Evolutionary conservation across 2,113 vertebrate genomes (phyloP).

Genomic region (Tylochromis polylepis): DNA sequence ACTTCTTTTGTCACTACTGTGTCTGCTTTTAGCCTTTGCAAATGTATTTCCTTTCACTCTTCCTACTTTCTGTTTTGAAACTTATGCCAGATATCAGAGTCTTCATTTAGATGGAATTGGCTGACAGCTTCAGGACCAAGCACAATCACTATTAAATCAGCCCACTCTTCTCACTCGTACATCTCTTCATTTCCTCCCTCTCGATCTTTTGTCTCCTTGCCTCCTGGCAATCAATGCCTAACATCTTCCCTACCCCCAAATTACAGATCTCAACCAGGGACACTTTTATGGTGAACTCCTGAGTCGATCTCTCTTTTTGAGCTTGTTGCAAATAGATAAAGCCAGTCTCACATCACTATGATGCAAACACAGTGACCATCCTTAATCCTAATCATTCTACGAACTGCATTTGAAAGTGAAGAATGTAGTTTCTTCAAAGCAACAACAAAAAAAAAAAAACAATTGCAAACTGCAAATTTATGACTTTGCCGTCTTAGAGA

Average conservation of each 20-base stretch:
- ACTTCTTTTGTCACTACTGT: not conserved
- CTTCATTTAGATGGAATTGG: not conserved
- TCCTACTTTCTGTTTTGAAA: not conserved
- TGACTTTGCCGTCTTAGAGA: not conserved
- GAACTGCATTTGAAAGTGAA: not conserved
- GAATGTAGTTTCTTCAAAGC: not conserved
- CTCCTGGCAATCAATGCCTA: conserved; percentile 9
- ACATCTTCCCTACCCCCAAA: not conserved
- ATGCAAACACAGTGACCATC: not conserved
- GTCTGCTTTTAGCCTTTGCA: not conserved
- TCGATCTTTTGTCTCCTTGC: not conserved
- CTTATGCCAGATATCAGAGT: not conserved
- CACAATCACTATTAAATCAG: conserved; percentile 19
- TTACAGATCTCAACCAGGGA: conserved; percentile 23
- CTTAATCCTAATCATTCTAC: not conserved
- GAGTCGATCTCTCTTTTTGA: not conserved
- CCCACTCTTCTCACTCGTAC: not conserved
- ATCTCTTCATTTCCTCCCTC: not conserved
- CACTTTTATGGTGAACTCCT: not conserved
- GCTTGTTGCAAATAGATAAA: not conserved
- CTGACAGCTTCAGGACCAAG: not conserved
- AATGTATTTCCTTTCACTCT: not conserved
- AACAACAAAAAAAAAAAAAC: no score
- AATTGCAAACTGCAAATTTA: not conserved
- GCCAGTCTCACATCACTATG: not conserved